Evolutionary conservation across 2,797 vertebrate genomes (phyloP).

Genomic region (Lagocephalus sceleratus): DNA sequence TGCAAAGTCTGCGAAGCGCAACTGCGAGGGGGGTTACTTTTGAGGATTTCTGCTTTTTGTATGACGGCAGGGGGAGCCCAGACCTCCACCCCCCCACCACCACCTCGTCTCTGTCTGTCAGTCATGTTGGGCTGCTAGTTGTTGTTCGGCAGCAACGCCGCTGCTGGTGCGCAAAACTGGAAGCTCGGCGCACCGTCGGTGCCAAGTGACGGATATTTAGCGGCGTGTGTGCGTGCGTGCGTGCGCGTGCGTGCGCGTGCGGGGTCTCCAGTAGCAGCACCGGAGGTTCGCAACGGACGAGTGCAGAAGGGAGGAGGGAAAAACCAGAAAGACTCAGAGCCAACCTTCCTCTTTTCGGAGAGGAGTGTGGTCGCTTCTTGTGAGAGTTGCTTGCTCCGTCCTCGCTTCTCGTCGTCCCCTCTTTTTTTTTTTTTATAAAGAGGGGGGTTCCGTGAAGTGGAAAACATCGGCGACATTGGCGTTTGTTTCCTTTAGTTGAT

Average conservation of each 20-base stretch:
- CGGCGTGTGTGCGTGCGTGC: conserved; percentile 51
- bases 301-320: conserved; percentile 18
- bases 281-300: conserved; percentile 1
- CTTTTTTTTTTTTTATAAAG: neutral
- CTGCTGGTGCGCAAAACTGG: conserved; percentile 52
- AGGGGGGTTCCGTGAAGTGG: conserved; percentile 20
- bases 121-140: conserved; percentile 54
- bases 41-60: conserved; percentile 31
- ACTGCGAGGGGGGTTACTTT: too few species aligned
- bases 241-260: conserved; percentile 44
- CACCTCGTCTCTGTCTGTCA: conserved; percentile 37
- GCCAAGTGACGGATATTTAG: conserved; percentile 54
- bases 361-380: conserved; percentile 37
- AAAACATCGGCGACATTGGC: conserved; percentile 42
- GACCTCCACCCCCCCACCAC: conserved; percentile 13
- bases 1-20: neutral
- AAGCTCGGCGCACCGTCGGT: conserved; percentile 47
- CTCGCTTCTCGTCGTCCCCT: conserved; percentile 3
- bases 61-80: neutral
- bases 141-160: conserved; percentile 55
- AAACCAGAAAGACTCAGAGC: neutral
- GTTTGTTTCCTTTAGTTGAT: conserved; percentile 44
- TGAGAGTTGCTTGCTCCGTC: conserved; percentile 48
- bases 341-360: conserved; percentile 15
- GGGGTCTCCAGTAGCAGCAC: conserved; percentile 15